Percentiles rank a stretch among this genome's conserved stretches.
Conservation (phyloP, 1,140 invertebrate genomes). For the Drosophila sucinea region DNA sequence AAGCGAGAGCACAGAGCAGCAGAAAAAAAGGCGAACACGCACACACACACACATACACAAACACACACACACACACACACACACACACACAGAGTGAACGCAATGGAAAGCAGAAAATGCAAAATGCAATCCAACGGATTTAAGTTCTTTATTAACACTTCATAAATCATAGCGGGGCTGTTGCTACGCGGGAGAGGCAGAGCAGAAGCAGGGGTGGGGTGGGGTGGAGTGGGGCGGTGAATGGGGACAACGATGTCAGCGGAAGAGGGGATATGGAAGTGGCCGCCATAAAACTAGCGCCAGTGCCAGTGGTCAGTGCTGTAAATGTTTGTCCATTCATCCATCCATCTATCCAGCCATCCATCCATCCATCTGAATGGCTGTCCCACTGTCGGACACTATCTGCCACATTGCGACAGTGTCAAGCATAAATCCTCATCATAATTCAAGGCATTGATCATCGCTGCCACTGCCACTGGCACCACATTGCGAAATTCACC, state of each 20-base stretch:
- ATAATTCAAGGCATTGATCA: constrained; percentile 83
- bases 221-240: constrained; percentile 6
- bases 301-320: constrained; percentile 41
- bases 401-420: constrained; percentile 79
- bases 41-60: constrained; percentile 19
- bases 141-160: constrained; percentile 83
- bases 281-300: constrained; percentile 73
- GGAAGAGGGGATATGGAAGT: constrained; percentile 50
- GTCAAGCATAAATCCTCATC: constrained; percentile 83
- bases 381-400: constrained; percentile 59
- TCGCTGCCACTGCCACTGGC: constrained; percentile 42
- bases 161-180: constrained; percentile 74
- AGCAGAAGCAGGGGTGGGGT: constrained; percentile 23
- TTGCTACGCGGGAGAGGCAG: neutral
- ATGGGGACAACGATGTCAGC: neutral
- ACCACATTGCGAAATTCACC: constrained; percentile 3
- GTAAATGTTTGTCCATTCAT: constrained; percentile 73
- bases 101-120: constrained; percentile 48
- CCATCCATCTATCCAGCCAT: constrained; percentile 52
- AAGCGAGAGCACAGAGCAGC: constrained; percentile 21
- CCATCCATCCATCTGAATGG: constrained; percentile 28
- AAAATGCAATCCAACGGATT: constrained; percentile 79
- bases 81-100: constrained; percentile 35
- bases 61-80: constrained; percentile 21
- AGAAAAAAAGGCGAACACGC: constrained; percentile 7